Conservation (phyloP, 2,888 invertebrate species). For the Eupithecia insigniata region DNA sequence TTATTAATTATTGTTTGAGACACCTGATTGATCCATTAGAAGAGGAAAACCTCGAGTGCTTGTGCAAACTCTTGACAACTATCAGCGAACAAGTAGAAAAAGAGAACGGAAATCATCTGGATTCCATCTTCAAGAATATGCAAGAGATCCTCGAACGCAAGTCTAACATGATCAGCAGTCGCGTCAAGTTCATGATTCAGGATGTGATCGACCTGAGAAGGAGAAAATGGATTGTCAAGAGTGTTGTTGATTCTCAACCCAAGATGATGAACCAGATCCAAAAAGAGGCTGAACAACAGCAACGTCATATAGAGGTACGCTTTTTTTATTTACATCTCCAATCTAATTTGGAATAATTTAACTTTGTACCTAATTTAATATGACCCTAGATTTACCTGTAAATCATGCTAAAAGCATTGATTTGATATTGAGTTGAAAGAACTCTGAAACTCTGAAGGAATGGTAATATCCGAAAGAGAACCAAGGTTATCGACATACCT, state of each 20-base stretch:
- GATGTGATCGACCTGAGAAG: conserved; percentile 95
- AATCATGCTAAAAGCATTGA: no score
- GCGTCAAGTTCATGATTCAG: conserved; percentile 91
- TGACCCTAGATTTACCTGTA: no score
- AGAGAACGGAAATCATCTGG: conserved; percentile 75
- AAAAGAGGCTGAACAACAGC: conserved; percentile 93
- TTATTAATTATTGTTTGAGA: conserved; percentile 94
- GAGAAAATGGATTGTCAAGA: conserved; percentile 93
- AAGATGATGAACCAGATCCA: conserved; percentile 98
- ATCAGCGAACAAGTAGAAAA: conserved; percentile 92
- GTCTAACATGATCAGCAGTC: conserved; percentile 86
- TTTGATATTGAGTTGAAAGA: no score
- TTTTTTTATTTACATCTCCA: not conserved
- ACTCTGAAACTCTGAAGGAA: no score
- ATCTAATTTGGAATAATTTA: not conserved
- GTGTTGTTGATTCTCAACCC: conserved; percentile 92
- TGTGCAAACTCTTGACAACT: conserved; percentile 95
- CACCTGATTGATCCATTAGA: conserved; percentile 90
- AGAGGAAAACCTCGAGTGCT: conserved; percentile 96
- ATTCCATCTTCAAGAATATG: conserved; percentile 87
- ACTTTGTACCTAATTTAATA: no score
- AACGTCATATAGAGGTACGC: conserved; percentile 88
- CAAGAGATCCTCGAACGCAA: conserved; percentile 87
- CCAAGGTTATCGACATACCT: no score
- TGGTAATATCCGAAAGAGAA: no score